Evolutionary conservation across 2,113 vertebrate species (phyloP), one percentile per base, ranked within the genome.

Genomic region (Carollia perspicillata): DNA sequence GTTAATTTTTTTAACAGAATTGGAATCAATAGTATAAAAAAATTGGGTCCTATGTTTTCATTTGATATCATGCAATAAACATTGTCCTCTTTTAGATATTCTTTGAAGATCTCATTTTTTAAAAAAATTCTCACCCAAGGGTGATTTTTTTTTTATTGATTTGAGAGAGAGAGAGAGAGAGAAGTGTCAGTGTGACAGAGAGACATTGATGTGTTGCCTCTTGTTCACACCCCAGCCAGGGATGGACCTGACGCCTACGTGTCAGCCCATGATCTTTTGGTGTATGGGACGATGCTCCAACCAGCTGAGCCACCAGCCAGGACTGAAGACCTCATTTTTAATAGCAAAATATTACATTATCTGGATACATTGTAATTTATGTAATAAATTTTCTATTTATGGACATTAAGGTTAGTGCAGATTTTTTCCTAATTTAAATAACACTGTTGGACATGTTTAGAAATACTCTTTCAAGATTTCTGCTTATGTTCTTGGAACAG

Each of bases 21-120:
- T 78, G 20, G 85, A 71, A 58, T 84, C 51, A 63, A 40, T 63
- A 23, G 2, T 78, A 63, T 42, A 37, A n/a, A 85, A 79, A 72
- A 47, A 35, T 37, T 47, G 12, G 5, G 47, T 58, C 40, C 23
- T 75, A 10, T 53, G 40, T 84, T 78, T 75, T 49, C 26, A 47
- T 35, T 84, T 69, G 14, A 60, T 13, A 53, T 35, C 42, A 85
- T 51, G 40, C 75, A 20, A 23, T 84, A 68, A 58, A 60, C 6
- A 60, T 77, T 93, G 63, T 84, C 49, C 51, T 92, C 11, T 84
- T 93, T 30, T 89, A n/a, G 84, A 51, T 84, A 26, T 89, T 77
- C 69, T 92, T 93, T 89, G 77, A 77, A 77, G 74, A 77, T 17
- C 74, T 77, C 16, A 49, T 75, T 44, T 77, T 75, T 47, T 77